Base-by-base conservation (phyloP, 2,888 invertebrate genomes). In the Ctena decussata region DNA sequence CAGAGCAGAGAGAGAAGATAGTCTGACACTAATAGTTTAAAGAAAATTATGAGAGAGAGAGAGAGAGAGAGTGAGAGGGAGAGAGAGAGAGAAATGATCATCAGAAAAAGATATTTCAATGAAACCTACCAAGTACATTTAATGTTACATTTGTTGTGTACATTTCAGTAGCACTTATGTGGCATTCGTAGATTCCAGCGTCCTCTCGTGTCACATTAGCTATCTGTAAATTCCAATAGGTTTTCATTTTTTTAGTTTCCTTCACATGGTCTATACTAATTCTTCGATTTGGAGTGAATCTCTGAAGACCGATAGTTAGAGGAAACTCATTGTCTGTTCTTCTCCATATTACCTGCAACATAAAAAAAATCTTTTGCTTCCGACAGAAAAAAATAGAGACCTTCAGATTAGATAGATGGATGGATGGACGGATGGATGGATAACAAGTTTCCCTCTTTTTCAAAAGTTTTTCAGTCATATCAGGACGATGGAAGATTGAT, bases 101-200 rank as follows among this genome's bases (percentile, higher is more conserved):
- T n/a, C n/a, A n/a, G n/a, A n/a, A n/a, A n/a, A n/a, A n/a, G n/a
- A n/a, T n/a, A n/a, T n/a, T n/a, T n/a, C n/a, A n/a, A n/a, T n/a
- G n/a, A n/a, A 21, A 86, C 90, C 72, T 82, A 90, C 90, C 89
- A 77, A 89, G 75, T 6, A 91, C 88, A 70, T 82, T 80, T 30
- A 89, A 75, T 24, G 84, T 75, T 11, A 91, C 82, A 77, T 85
- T 84, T 27, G 73, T 46, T 3, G 85, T 88, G 35, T 87, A 89
- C 0, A 74, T 78, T 39, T 90, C 79, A 6, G 78, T 88, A 18
- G 91, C 81, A 57, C 85, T 89, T 5, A 91, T 82, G 73, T 89
- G 89, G 78, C 91, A 91, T 37, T 89, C 90, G 49, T 91, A 91
- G n/a, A 73, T 71, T 15, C 91, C 91, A 11, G 87, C 85, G 30